Evolutionary conservation across 2,113 vertebrate species (phyloP).

Genomic region (Phyllopteryx taeniolatus): DNA sequence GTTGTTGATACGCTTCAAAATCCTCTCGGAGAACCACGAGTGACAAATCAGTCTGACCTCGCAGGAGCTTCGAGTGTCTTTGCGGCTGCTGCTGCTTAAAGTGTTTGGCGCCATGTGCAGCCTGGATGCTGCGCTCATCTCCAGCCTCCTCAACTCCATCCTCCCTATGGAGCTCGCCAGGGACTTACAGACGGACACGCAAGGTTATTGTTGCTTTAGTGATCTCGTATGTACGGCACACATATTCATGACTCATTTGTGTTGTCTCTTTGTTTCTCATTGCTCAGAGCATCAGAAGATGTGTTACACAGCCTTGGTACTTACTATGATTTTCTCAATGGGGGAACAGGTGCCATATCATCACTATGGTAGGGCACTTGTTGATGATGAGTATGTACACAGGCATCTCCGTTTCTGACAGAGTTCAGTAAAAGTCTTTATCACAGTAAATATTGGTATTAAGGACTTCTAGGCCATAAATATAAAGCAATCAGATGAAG

Average conservation of each 20-base stretch:
- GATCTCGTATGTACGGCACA: neutral
- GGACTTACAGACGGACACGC: conserved; percentile 90
- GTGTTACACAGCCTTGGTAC: conserved; percentile 92
- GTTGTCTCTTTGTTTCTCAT: neutral
- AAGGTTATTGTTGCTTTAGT: conserved; percentile 70
- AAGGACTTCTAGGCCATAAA: no score
- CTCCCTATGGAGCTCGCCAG: conserved; percentile 95
- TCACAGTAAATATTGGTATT: no score
- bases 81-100: conserved; percentile 90
- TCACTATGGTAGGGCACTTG: conserved; percentile 84
- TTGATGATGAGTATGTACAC: neutral
- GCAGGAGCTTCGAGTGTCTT: conserved; percentile 87
- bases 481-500: no score
- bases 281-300: conserved; percentile 93
- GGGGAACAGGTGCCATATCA: conserved; percentile 94
- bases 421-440: no score
- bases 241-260: neutral
- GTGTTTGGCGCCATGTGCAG: conserved; percentile 98
- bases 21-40: neutral
- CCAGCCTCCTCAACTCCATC: conserved; percentile 90
- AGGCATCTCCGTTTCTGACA: no score
- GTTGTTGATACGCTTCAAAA: no score
- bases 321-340: conserved; percentile 98
- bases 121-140: conserved; percentile 88
- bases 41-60: neutral